phyloP scores from a whole-genome alignment of 2,888 invertebrate species.

The Sycophila texana region DNA sequence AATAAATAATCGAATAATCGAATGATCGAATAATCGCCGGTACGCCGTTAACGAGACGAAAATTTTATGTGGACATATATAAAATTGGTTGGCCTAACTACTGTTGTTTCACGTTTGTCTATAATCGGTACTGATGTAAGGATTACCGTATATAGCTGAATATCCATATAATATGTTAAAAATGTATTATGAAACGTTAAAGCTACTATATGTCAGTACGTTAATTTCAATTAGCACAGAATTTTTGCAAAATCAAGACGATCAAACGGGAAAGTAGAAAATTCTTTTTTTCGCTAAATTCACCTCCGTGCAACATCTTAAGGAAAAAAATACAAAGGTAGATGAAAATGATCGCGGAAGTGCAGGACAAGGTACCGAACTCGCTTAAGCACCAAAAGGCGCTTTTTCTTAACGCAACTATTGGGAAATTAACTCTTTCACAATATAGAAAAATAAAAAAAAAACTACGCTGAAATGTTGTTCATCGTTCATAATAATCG shows the following conservation, averaged over 20 bases:
- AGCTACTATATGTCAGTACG: conserved; percentile 33
- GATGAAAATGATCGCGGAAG: neutral
- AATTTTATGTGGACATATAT: conserved; percentile 48
- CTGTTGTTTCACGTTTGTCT: conserved; percentile 58
- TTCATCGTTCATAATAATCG: conserved; percentile 25
- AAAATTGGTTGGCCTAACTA: conserved; percentile 60
- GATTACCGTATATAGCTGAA: conserved; percentile 51
- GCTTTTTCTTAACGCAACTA: conserved; percentile 15
- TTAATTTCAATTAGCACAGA: conserved; percentile 4
- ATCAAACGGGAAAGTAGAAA: neutral
- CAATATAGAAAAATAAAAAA: conserved; percentile 53
- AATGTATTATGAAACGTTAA: conserved; percentile 54
- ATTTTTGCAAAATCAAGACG: neutral
- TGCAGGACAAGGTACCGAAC: neutral
- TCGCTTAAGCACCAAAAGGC: conserved; percentile 22
- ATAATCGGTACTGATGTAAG: conserved; percentile 48
- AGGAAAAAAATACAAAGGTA: neutral
- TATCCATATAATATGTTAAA: conserved; percentile 57
- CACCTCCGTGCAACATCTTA: conserved; percentile 1
- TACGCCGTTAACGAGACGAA: conserved; percentile 39
- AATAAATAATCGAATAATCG: no score
- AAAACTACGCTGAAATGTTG: conserved; percentile 40
- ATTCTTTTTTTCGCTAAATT: conserved; percentile 14
- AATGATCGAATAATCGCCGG: neutral
- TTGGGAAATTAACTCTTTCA: conserved; percentile 44